Conservation (phyloP, 2,113 vertebrate species). For the Peromyscus leucopus region DNA sequence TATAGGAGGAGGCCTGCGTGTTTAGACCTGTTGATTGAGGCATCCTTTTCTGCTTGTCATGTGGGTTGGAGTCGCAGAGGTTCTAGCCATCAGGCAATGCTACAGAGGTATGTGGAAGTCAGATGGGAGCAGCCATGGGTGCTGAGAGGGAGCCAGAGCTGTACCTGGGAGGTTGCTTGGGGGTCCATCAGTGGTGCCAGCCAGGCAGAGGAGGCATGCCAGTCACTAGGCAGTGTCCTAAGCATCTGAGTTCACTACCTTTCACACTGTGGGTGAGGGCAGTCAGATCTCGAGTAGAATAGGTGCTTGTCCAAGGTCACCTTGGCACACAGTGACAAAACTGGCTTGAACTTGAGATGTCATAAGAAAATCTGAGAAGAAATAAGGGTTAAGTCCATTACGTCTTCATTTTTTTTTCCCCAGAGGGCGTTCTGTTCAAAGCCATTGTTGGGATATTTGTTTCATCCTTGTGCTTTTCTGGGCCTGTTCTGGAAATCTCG, state of each 20-base stretch:
- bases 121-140: background rate
- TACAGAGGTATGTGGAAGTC: background rate
- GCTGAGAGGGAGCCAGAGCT: background rate
- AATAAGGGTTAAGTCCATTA: background rate
- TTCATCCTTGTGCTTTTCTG: conserved; percentile 31
- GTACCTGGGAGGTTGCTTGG: background rate
- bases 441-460: background rate
- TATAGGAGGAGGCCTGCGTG: background rate
- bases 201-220: background rate
- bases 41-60: background rate
- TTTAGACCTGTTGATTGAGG: background rate
- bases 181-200: background rate
- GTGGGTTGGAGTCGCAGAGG: background rate
- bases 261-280: background rate
- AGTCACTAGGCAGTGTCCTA: background rate
- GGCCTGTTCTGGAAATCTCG: conserved; percentile 30
- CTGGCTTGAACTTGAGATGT: background rate
- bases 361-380: background rate
- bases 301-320: conserved; percentile 29
- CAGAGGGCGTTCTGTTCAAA: conserved; percentile 4
- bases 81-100: background rate
- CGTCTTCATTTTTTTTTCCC: conserved; percentile 32
- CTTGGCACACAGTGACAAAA: conserved; percentile 18
- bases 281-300: background rate
- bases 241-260: background rate